Percentiles rank a stretch among this genome's conserved stretches.
These are phyloP conservation scores for Colius striatus DNA, from an alignment of 2,113 vertebrate species.

Conservation along the genomic window DNA sequence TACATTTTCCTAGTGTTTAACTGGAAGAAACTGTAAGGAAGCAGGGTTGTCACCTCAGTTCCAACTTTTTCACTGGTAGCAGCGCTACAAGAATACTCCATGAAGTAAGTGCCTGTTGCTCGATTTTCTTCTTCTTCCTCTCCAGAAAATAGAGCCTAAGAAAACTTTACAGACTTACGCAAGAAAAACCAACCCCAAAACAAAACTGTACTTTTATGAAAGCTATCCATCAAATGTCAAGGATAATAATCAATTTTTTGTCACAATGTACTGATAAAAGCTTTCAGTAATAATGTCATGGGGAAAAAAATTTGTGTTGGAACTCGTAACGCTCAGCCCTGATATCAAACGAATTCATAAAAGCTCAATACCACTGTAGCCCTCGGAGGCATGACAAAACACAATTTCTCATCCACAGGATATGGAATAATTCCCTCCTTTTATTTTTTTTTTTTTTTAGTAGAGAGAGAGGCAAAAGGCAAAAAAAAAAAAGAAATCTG, in stretches of 20 bases:
- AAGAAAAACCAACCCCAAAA: background rate
- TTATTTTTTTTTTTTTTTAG: constrained; percentile 44
- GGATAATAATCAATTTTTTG: constrained; percentile 97
- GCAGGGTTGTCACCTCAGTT: constrained; percentile 23
- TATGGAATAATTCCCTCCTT: constrained; percentile 80
- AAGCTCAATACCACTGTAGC: constrained; percentile 78
- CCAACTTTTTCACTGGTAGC: background rate
- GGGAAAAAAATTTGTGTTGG: constrained; percentile 89
- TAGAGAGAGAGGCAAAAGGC: constrained; percentile 64
- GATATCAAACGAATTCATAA: constrained; percentile 89
- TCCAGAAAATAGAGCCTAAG: constrained; percentile 41
- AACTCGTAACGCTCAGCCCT: constrained; percentile 79
- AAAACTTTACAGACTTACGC: constrained; percentile 61
- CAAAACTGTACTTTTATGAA: constrained; percentile 83
- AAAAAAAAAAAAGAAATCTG: constrained; percentile 63
- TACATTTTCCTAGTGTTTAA: background rate
- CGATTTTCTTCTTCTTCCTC: constrained; percentile 20
- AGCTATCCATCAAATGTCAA: constrained; percentile 96
- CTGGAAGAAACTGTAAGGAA: background rate
- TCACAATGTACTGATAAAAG: constrained; percentile 92
- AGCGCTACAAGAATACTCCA: constrained; percentile 6
- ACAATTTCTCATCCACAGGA: constrained; percentile 83
- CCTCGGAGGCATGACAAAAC: constrained; percentile 90
- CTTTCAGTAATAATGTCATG: constrained; percentile 86
- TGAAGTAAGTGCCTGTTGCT: background rate